These are phyloP conservation scores for Tenebrio molitor DNA, from an alignment of 1,140 invertebrate genomes.

Conservation along the genomic window DNA sequence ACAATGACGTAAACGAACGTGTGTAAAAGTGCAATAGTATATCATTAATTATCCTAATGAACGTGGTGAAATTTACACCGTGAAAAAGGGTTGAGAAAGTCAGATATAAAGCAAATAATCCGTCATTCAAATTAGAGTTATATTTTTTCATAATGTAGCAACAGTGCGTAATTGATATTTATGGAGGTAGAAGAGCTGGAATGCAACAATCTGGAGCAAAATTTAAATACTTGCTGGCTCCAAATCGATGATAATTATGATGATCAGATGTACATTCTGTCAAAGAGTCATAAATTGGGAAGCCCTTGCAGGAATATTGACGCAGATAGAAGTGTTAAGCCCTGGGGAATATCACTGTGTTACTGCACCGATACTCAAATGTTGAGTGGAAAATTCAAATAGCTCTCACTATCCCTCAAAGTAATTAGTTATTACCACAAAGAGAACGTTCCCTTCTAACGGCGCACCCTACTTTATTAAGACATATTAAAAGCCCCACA, in stretches of 20 bases:
- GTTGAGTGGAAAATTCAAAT: conserved; percentile 38
- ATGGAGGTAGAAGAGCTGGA: not conserved
- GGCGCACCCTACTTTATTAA: conserved; percentile 27
- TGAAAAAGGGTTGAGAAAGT: conserved; percentile 21
- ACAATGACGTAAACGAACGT: conserved; percentile 34
- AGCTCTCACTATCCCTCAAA: conserved; percentile 36
- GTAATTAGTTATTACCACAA: conserved; percentile 38
- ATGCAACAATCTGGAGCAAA: not conserved
- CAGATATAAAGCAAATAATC: conserved; percentile 27
- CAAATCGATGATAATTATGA: conserved; percentile 12
- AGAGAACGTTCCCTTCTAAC: conserved; percentile 16
- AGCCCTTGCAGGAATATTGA: conserved; percentile 25
- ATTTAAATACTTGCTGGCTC: not conserved
- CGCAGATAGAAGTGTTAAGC: conserved; percentile 25
- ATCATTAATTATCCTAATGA: conserved; percentile 51
- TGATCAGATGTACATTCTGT: conserved; percentile 1
- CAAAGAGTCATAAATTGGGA: conserved; percentile 17
- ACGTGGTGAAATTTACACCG: conserved; percentile 43
- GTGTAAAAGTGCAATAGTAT: conserved; percentile 47
- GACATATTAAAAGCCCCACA: conserved; percentile 28
- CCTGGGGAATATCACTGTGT: conserved; percentile 17
- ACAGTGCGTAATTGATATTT: not conserved
- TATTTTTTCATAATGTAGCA: conserved; percentile 3
- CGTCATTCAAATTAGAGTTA: conserved; percentile 4
- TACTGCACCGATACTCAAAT: conserved; percentile 25